Evolutionary conservation across 2,888 invertebrate genomes (phyloP).

Genomic region (Deroplatys truncata): DNA sequence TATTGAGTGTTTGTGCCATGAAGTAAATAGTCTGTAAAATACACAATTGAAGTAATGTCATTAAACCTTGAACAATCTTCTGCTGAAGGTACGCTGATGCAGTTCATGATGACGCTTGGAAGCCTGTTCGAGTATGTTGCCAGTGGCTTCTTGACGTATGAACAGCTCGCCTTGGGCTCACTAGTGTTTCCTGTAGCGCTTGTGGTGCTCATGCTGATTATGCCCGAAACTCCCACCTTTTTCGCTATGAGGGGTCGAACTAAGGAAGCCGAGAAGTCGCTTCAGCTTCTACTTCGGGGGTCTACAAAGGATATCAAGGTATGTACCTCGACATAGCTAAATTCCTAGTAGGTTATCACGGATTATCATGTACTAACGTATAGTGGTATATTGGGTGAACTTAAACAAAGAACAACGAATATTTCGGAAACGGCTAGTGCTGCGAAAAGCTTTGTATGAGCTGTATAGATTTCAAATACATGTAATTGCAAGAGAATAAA

Average conservation of each 20-base stretch:
- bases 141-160: conserved; percentile 49
- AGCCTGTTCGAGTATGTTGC: conserved; percentile 40
- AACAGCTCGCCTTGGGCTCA: conserved; percentile 50
- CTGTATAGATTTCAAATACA: too few relatives aligned
- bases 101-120: conserved; percentile 1
- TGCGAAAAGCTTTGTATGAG: too few relatives aligned
- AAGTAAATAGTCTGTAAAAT: too few relatives aligned
- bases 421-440: too few relatives aligned
- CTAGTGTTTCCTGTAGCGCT: conserved; percentile 54
- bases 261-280: conserved; percentile 52
- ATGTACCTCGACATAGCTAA: background rate
- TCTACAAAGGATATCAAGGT: background rate
- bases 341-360: too few relatives aligned
- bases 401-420: too few relatives aligned
- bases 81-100: background rate
- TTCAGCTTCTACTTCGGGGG: conserved; percentile 47
- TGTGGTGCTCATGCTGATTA: conserved; percentile 53
- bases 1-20: too few relatives aligned
- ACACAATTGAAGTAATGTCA: background rate
- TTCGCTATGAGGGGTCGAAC: conserved; percentile 51
- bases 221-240: conserved; percentile 65
- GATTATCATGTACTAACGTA: too few relatives aligned
- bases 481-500: too few relatives aligned
- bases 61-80: background rate
- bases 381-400: too few relatives aligned